These are phyloP conservation scores for Acronicta alni DNA, from an alignment of 2,888 invertebrate genomes.

Conservation along the genomic window DNA sequence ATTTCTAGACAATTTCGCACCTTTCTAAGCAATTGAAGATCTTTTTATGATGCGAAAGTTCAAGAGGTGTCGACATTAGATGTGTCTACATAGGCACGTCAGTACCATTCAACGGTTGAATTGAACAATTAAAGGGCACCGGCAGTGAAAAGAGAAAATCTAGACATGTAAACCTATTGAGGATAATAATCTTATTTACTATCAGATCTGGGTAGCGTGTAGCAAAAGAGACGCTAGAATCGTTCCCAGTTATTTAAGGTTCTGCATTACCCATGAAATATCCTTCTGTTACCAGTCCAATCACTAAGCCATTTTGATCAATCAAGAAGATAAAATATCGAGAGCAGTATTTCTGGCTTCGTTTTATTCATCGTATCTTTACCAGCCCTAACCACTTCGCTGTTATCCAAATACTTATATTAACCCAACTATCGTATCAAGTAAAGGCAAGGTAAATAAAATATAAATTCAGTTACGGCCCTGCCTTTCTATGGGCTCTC, in stretches of 20 bases:
- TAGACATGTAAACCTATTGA: constrained; percentile 8
- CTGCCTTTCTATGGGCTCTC: constrained; percentile 28
- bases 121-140: constrained; percentile 31
- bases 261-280: too few species aligned
- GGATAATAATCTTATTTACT: constrained; percentile 24
- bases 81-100: constrained; percentile 36
- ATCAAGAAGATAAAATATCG: constrained; percentile 18
- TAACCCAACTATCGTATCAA: constrained; percentile 51
- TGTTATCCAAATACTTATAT: constrained; percentile 53
- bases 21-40: constrained; percentile 35
- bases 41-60: constrained; percentile 41
- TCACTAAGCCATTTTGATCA: constrained; percentile 20
- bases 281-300: constrained; percentile 10
- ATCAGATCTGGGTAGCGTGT: constrained; percentile 2
- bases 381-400: constrained; percentile 41
- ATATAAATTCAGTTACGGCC: constrained; percentile 54
- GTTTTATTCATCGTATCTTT: constrained; percentile 7
- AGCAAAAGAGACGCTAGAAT: too few species aligned
- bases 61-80: constrained; percentile 35
- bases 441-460: constrained; percentile 52
- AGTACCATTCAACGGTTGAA: constrained; percentile 27
- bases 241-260: too few species aligned
- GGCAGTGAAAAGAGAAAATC: constrained; percentile 32
- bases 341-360: constrained; percentile 15
- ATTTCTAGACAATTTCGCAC: constrained; percentile 17